A percentile compares a stretch with the other conserved stretches of the same genome.
phyloP scores from a whole-genome alignment of 2,888 invertebrate species.

The Lissonota sp. region DNA sequence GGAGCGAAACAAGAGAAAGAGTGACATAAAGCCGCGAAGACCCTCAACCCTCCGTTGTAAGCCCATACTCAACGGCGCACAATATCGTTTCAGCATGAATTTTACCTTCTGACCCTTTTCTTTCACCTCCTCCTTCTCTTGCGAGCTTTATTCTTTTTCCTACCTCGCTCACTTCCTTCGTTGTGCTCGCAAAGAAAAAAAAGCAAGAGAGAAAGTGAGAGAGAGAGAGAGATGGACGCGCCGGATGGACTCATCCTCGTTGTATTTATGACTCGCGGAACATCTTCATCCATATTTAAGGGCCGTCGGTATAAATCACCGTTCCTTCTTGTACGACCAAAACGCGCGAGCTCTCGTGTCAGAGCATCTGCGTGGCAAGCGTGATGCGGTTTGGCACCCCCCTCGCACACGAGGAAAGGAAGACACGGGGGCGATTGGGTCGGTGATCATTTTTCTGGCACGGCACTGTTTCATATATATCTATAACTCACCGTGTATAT shows the following conservation, averaged over 20 bases:
- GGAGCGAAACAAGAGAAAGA: conserved; percentile 49
- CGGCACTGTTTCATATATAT: background rate
- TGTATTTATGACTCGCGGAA: conserved; percentile 76
- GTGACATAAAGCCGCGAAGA: conserved; percentile 61
- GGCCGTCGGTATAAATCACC: conserved; percentile 75
- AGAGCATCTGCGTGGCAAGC: conserved; percentile 24
- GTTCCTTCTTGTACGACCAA: conserved; percentile 63
- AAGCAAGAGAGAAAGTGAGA: too few species aligned
- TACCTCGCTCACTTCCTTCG: conserved; percentile 27
- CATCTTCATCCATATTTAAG: conserved; percentile 79
- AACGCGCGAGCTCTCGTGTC: conserved; percentile 55
- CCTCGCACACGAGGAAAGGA: conserved; percentile 51
- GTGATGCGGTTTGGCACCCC: conserved; percentile 55
- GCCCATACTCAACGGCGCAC: conserved; percentile 3
- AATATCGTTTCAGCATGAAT: conserved; percentile 43
- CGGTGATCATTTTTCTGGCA: conserved; percentile 51
- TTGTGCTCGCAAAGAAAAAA: conserved; percentile 30
- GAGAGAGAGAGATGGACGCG: background rate
- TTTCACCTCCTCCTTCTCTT: conserved; percentile 35
- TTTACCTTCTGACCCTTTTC: conserved; percentile 23
- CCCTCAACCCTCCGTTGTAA: conserved; percentile 5
- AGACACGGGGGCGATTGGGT: conserved; percentile 48
- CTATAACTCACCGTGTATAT: conserved; percentile 27
- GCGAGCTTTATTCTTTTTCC: conserved; percentile 21
- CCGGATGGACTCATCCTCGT: conserved; percentile 60